These are phyloP conservation scores for Zaprionus davidi DNA, from an alignment of 1,140 invertebrate species.

Conservation along the genomic window DNA sequence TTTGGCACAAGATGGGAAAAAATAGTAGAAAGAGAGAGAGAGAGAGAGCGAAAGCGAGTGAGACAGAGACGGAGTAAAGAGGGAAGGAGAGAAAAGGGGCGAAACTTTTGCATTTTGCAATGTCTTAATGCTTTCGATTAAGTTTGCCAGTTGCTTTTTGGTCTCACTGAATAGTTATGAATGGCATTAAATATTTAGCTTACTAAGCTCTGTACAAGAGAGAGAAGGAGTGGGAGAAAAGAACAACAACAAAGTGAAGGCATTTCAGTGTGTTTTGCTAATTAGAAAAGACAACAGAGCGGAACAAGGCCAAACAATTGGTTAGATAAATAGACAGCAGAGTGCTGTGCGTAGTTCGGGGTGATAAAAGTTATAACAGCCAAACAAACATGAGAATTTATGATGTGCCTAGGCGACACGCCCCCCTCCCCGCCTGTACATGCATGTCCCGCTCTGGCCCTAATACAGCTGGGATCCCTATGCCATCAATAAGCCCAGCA, in stretches of 20 bases:
- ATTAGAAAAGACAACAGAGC: conserved; percentile 51
- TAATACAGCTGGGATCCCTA: neutral
- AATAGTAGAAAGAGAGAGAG: conserved; percentile 3
- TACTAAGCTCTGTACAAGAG: conserved; percentile 38
- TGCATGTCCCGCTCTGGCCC: neutral
- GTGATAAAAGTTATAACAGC: conserved; percentile 69
- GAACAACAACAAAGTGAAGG: conserved; percentile 6
- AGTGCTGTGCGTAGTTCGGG: conserved; percentile 14
- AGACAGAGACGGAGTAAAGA: neutral
- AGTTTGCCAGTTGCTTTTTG: conserved; percentile 54
- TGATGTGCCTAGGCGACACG: conserved; percentile 50
- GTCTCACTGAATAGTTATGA: conserved; percentile 48
- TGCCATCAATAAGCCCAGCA: conserved; percentile 68
- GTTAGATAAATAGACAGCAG: conserved; percentile 40
- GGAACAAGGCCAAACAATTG: conserved; percentile 50
- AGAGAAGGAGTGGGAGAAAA: conserved; percentile 3
- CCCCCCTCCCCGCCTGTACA: neutral
- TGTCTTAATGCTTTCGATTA: conserved; percentile 45
- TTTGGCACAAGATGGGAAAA: conserved; percentile 44
- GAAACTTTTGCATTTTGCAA: conserved; percentile 43
- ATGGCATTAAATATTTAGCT: conserved; percentile 73
- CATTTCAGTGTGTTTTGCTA: conserved; percentile 50
- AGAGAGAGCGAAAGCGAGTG: neutral
- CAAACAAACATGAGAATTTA: conserved; percentile 64
- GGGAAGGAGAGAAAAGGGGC: neutral